A percentile compares a stretch with the other conserved stretches of the same genome.
These are phyloP conservation scores for Phalacrocorax carbo DNA, from an alignment of 2,113 vertebrate genomes.

Conservation along the genomic window DNA sequence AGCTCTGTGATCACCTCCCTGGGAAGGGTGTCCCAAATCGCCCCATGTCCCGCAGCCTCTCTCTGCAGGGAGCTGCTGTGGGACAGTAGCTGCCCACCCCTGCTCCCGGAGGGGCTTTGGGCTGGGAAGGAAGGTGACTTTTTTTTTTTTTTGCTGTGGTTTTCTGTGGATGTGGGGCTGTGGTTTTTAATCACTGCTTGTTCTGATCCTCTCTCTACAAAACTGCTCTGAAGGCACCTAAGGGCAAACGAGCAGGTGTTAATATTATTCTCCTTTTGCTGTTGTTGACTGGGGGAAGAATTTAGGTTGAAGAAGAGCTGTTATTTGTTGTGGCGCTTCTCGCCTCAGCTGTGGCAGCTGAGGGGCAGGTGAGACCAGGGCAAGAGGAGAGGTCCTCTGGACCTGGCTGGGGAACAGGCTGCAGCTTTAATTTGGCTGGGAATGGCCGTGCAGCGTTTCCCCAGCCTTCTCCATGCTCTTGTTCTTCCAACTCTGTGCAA, in stretches of 20 bases:
- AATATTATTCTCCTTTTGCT: neutral
- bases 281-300: neutral
- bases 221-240: conserved; percentile 7
- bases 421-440: neutral
- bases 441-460: neutral
- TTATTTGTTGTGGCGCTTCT: neutral
- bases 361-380: neutral
- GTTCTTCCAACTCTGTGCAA: neutral
- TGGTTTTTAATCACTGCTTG: neutral
- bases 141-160: neutral
- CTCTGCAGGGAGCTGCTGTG: neutral
- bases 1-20: neutral
- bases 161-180: neutral
- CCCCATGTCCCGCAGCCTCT: neutral
- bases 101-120: neutral
- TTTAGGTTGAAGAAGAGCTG: neutral
- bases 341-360: neutral
- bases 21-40: neutral
- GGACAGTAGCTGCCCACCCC: neutral
- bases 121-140: neutral
- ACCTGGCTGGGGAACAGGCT: neutral
- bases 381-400: neutral
- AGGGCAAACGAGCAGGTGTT: conserved; percentile 7
- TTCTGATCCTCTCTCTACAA: neutral
- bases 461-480: neutral